Evolutionary conservation across 2,888 invertebrate genomes (phyloP).

Genomic region (Calephelis perditalis): DNA sequence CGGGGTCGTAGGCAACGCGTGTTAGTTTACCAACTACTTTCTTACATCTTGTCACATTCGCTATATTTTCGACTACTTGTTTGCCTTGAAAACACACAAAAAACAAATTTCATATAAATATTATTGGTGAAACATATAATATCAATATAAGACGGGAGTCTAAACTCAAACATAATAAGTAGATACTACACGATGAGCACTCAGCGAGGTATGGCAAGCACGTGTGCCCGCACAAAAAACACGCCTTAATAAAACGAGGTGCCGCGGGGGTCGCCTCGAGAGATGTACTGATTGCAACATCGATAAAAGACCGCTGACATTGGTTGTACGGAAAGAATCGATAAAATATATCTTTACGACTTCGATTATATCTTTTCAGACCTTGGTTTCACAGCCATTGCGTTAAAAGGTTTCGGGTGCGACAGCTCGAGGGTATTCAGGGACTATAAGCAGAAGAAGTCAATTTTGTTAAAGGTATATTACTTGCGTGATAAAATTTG

Average conservation of each 20-base stretch:
- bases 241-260: conserved; percentile 70
- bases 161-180: conserved; percentile 15
- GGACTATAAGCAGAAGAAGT: background rate
- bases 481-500: too few species aligned
- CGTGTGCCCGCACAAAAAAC: conserved; percentile 74
- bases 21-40: too few species aligned
- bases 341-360: conserved; percentile 15
- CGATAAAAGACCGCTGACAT: conserved; percentile 20
- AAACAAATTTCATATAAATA: too few species aligned
- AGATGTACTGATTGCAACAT: conserved; percentile 33
- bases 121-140: background rate
- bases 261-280: conserved; percentile 58
- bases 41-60: too few species aligned
- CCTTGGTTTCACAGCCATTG: conserved; percentile 9
- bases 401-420: conserved; percentile 10
- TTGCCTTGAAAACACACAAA: too few species aligned
- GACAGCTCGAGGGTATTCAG: conserved; percentile 1
- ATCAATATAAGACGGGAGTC: conserved; percentile 10
- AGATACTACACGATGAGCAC: conserved; percentile 11
- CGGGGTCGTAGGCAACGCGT: too few species aligned
- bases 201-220: conserved; percentile 58
- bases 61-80: too few species aligned
- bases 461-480: background rate
- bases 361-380: conserved; percentile 5
- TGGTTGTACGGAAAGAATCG: conserved; percentile 18